These are phyloP conservation scores for Gobionotothen gibberifrons DNA, from an alignment of 2,797 vertebrate genomes.

Conservation along the genomic window DNA sequence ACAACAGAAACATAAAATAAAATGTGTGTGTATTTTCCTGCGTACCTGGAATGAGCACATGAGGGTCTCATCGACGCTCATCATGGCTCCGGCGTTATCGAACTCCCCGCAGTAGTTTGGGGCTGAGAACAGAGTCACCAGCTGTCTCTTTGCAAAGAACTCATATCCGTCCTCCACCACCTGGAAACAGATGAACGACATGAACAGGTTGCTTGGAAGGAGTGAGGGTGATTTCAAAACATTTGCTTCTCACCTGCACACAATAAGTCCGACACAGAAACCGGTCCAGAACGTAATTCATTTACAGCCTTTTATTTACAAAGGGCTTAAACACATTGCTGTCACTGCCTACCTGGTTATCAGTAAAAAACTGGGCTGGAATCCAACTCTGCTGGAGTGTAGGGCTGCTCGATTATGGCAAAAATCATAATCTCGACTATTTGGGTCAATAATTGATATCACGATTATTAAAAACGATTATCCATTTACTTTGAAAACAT, in stretches of 20 bases:
- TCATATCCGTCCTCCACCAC: constrained; percentile 89
- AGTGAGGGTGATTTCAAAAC: background rate
- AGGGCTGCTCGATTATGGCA: too few relatives aligned
- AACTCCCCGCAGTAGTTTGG: constrained; percentile 89
- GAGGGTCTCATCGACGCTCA: constrained; percentile 88
- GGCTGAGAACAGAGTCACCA: constrained; percentile 88
- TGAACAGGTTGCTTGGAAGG: background rate
- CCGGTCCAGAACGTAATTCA: background rate
- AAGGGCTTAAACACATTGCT: background rate
- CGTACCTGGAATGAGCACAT: constrained; percentile 89
- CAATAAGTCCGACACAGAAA: background rate
- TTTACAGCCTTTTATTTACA: background rate
- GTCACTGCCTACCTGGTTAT: constrained; percentile 22
- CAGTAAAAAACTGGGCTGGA: constrained; percentile 30
- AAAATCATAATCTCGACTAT: too few relatives aligned
- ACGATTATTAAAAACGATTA: too few relatives aligned
- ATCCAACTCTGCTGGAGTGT: constrained; percentile 5
- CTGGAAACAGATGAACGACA: constrained; percentile 46
- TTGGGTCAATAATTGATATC: too few relatives aligned
- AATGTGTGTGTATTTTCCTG: background rate
- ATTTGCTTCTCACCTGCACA: background rate
- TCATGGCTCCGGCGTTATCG: constrained; percentile 88
- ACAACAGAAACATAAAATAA: background rate
- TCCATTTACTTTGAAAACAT: too few relatives aligned
- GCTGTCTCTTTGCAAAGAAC: constrained; percentile 88